Percentiles rank a stretch among this genome's conserved stretches.
These are phyloP conservation scores for Peromyscus aztecus DNA, from an alignment of 2,797 vertebrate genomes.

Conservation along the genomic window DNA sequence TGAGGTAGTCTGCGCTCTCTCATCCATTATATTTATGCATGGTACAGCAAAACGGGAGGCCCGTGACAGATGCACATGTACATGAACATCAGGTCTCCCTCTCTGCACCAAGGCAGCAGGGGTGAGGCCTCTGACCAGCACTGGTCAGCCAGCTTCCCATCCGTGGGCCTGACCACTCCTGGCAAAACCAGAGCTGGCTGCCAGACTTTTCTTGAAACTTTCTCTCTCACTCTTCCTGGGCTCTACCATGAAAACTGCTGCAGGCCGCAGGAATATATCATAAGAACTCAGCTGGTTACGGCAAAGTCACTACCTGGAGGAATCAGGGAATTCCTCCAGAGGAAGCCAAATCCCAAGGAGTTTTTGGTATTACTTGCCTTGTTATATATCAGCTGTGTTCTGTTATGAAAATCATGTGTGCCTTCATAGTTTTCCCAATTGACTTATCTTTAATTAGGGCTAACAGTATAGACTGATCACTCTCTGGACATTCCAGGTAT, in stretches of 20 bases:
- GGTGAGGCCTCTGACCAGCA: neutral
- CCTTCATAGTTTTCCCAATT: too few relatives aligned
- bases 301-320: too few relatives aligned
- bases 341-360: too few relatives aligned
- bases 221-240: neutral
- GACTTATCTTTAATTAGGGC: too few relatives aligned
- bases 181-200: neutral
- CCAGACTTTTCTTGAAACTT: neutral
- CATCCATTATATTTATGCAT: neutral
- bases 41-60: neutral
- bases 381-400: too few relatives aligned
- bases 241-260: neutral
- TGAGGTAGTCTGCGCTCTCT: neutral
- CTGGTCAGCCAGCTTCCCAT: neutral
- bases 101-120: neutral
- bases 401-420: too few relatives aligned
- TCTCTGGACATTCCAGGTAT: too few relatives aligned
- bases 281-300: too few relatives aligned
- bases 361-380: too few relatives aligned
- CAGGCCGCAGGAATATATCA: too few relatives aligned
- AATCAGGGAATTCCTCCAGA: too few relatives aligned
- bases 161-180: neutral
- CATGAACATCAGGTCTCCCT: fast-evolving
- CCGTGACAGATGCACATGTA: fast-evolving
- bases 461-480: too few relatives aligned